Evolutionary conservation across 2,113 vertebrate species (phyloP), one percentile per base, ranked within the genome.

Genomic region (Hypanus sabinus): DNA sequence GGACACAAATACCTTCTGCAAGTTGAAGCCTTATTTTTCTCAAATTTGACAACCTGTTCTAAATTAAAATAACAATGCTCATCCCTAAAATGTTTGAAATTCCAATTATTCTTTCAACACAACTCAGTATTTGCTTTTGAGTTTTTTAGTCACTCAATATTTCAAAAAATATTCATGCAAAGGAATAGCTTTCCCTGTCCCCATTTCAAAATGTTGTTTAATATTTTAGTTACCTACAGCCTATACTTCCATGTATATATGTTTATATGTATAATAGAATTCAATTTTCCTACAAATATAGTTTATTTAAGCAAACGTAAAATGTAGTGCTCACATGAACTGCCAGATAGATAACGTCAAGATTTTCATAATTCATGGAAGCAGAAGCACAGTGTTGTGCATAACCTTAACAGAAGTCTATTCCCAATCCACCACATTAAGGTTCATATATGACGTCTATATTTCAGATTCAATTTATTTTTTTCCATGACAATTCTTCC

Each of bases 361-460:
- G 16, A 16, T 20, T 7, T 68, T 90, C 65, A 36, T 68, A 90
- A 90, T 90, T 65, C 57, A 65, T 65, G n/a, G 30, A 36, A n/a
- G 65, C 83, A 65, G 30, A 36, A n/a, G 65, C 83, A 65, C n/a
- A 65, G 65, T 65, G 30, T 6, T 62, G 83, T n/a, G 30, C 55
- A 60, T 27, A 62, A 12, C 55, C n/a, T 1, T 33, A 33, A 65
- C 14, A 60, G 8, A 3, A 30, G 18, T 60, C 27, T 62, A 90
- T 90, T 90, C 85, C 85, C 85, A 90, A 14, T 90, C 85, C 60
- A 33, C n/a, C 60, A 65, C n/a, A 65, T 90, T 90, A 65, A n/a
- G 30, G 33, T 62, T 65, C 60, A 62, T 55, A 20, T 65, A n/a
- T 33, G 33, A 79, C 36, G 85, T 20, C 60, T 65, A 65, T 68